Base-by-base conservation (phyloP, 2,113 vertebrate genomes). In the Platysteira castanea region DNA sequence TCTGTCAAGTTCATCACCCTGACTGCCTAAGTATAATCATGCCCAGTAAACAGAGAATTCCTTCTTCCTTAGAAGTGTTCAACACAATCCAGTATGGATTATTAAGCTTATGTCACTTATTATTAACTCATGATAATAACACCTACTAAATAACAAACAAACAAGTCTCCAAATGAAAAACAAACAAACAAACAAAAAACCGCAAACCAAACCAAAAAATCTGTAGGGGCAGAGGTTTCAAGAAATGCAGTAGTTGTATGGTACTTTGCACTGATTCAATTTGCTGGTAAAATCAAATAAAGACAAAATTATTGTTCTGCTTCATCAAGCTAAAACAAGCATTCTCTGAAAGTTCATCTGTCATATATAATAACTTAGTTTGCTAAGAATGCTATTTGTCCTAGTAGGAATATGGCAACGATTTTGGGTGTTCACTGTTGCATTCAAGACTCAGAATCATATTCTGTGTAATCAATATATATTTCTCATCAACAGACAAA, bases 201-300 rank as follows among this genome's bases (percentile, higher is more conserved):
- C 2, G 11, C 44, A 41, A 54, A 12, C 18, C 6, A 35, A 49
- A 46, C 1, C 6, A 31, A 10, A 54, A 68, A 16, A 3, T 60
- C 33, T 0, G 0, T 33, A 67, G 53, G 59, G 14, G 5, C 44
- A 87, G 54, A 91, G 41, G 47, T 86, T 42, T 75, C 75, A 83
- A 46, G 31, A 74, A 93, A 91, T 81, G 22, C 7, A 63, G 23
- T 69, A 56, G 52, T 73, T 87, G 57, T 39, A 61, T 84, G 53
- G 54, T 80, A 71, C 64, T 96, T 84, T 91, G 73, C n/a, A 59
- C 59, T 47, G 67, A 91, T 90, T 37, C 61, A 63, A 86, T 92
- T 92, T 96, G 64, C 84, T 95, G 44, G 93, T 88, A 93, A 92
- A 97, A 64, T 86, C 64, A 95, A 87, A 93, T 71, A 77, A 86